phyloP scores from a whole-genome alignment of 2,888 invertebrate species.

The Cacoxenus indagator region DNA sequence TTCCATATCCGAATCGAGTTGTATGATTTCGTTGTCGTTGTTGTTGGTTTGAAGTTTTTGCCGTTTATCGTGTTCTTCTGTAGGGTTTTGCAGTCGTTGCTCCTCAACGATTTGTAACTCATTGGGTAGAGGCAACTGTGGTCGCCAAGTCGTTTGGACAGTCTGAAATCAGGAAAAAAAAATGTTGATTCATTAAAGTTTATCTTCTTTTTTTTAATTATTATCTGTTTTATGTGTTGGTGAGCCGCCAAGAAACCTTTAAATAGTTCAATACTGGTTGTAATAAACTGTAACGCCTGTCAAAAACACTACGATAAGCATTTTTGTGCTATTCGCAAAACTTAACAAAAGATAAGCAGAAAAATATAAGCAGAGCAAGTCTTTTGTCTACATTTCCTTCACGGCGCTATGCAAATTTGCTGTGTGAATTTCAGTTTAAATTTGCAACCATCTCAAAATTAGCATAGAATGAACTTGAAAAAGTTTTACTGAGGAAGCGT shows the following conservation, averaged over 20 bases:
- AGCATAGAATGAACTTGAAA: conserved; percentile 18
- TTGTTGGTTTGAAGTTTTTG: background rate
- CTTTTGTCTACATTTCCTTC: background rate
- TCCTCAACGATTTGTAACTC: conserved; percentile 63
- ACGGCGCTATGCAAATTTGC: background rate
- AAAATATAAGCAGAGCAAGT: conserved; percentile 22
- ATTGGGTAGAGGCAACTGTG: conserved; percentile 69
- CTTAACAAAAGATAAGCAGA: background rate
- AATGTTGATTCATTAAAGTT: conserved; percentile 5
- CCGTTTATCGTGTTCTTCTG: conserved; percentile 39
- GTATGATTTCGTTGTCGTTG: conserved; percentile 25
- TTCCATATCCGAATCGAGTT: conserved; percentile 42
- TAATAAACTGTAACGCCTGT: background rate
- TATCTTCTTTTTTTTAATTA: conserved; percentile 35
- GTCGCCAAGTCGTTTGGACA: conserved; percentile 71
- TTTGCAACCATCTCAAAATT: background rate
- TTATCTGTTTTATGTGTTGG: too few relatives aligned
- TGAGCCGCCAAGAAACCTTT: too few relatives aligned
- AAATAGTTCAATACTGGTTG: too few relatives aligned
- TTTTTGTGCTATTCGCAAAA: conserved; percentile 10
- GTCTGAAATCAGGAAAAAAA: conserved; percentile 53
- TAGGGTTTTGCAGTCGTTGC: conserved; percentile 42
- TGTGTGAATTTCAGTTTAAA: background rate
- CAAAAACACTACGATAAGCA: conserved; percentile 37
- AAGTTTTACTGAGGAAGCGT: background rate